Conservation (phyloP, 2,113 vertebrate genomes). For the Bothrops jararaca region DNA sequence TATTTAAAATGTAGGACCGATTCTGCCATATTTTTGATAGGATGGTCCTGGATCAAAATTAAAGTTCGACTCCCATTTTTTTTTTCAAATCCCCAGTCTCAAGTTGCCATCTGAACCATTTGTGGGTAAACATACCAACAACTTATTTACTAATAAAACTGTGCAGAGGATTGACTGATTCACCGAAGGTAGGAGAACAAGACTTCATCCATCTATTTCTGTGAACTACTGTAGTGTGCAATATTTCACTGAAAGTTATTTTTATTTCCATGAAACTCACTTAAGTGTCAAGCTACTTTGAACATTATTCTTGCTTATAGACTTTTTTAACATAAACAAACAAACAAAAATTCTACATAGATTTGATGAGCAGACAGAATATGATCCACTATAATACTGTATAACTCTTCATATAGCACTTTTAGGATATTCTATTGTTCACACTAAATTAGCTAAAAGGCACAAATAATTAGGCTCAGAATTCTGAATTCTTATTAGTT, state of each 20-base stretch:
- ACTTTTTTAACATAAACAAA: background rate
- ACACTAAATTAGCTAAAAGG: background rate
- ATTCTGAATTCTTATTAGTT: background rate
- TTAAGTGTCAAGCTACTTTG: background rate
- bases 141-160: background rate
- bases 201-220: background rate
- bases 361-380: background rate
- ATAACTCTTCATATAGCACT: background rate
- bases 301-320: background rate
- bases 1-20: background rate
- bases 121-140: background rate
- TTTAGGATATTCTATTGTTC: background rate
- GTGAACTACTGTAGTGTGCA: background rate
- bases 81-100: background rate
- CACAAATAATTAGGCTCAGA: background rate
- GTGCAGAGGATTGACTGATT: background rate
- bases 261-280: background rate
- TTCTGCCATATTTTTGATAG: background rate
- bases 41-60: background rate
- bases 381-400: background rate
- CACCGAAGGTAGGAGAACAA: background rate
- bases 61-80: background rate
- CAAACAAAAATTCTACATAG: background rate
- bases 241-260: background rate
- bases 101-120: background rate